Evolutionary conservation across 2,888 invertebrate species (phyloP).

Genomic region (Nephrotoma flavescens): DNA sequence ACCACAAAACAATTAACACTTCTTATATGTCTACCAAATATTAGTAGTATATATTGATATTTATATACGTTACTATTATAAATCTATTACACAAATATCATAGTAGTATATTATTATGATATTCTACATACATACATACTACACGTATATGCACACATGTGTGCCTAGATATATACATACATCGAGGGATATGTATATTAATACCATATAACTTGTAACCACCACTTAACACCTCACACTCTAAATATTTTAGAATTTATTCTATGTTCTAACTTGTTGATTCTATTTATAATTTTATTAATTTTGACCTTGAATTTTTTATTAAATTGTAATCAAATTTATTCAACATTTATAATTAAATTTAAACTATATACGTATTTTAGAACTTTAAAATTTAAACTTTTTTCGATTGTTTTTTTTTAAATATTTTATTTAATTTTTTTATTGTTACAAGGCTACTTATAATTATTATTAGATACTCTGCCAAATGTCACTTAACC

Average conservation of each 20-base stretch:
- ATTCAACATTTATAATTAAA: neutral
- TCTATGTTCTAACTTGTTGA: slow-evolving; percentile 2
- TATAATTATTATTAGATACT: neutral
- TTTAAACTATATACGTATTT: neutral
- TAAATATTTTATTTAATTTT: neutral
- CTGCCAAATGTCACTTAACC: slow-evolving; percentile 12
- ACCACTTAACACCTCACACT: slow-evolving; percentile 4
- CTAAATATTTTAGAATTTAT: slow-evolving; percentile 1
- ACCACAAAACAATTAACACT: neutral
- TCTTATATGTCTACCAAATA: neutral
- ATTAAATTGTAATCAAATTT: neutral
- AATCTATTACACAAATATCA: neutral
- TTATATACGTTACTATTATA: neutral
- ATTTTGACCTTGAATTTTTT: neutral
- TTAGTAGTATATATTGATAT: neutral
- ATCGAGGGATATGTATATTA: neutral
- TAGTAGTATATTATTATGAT: neutral
- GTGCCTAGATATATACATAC: too few relatives aligned
- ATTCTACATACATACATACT: too few relatives aligned
- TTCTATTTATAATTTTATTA: neutral
- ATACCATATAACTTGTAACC: neutral
- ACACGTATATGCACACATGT: too few relatives aligned
- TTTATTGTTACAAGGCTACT: neutral
- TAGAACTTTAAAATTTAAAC: neutral
- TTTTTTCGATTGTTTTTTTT: neutral